phyloP scores from a whole-genome alignment of 2,888 invertebrate genomes.

The Pristionchus maxplancki region DNA sequence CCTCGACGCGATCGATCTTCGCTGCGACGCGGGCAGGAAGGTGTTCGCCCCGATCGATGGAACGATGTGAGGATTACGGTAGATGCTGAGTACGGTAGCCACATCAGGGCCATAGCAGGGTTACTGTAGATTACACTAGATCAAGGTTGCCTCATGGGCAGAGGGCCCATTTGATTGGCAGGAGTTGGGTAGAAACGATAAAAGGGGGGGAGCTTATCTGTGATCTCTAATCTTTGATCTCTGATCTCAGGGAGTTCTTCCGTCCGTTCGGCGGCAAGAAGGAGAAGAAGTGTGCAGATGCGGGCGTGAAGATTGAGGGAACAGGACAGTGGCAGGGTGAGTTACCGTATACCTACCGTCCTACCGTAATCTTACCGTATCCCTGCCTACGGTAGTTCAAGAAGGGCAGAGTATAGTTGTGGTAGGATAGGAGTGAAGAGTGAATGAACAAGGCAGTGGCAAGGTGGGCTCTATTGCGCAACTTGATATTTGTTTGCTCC shows the following conservation, averaged over 20 bases:
- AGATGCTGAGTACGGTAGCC: no score
- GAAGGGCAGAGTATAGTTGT: no score
- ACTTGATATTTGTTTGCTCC: no score
- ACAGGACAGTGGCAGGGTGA: slow-evolving; percentile 76
- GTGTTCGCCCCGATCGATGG: slow-evolving; percentile 74
- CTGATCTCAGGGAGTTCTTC: slow-evolving; percentile 57
- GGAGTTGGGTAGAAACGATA: no score
- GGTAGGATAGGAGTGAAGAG: no score
- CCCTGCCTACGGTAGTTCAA: neutral
- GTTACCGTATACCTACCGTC: neutral
- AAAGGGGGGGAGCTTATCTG: no score
- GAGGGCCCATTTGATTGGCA: no score
- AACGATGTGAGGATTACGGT: slow-evolving; percentile 60
- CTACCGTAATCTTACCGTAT: neutral
- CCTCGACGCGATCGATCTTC: slow-evolving; percentile 65
- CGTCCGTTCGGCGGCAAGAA: slow-evolving; percentile 63
- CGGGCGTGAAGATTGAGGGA: slow-evolving; percentile 75
- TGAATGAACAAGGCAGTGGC: no score
- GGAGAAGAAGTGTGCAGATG: slow-evolving; percentile 72
- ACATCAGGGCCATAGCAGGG: no score
- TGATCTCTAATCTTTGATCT: neutral
- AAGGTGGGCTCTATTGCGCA: no score
- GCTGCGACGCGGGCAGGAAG: slow-evolving; percentile 57
- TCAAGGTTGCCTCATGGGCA: no score
- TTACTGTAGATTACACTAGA: no score